These are phyloP conservation scores for Anticlea derivata DNA, from an alignment of 2,888 invertebrate species.

Conservation along the genomic window DNA sequence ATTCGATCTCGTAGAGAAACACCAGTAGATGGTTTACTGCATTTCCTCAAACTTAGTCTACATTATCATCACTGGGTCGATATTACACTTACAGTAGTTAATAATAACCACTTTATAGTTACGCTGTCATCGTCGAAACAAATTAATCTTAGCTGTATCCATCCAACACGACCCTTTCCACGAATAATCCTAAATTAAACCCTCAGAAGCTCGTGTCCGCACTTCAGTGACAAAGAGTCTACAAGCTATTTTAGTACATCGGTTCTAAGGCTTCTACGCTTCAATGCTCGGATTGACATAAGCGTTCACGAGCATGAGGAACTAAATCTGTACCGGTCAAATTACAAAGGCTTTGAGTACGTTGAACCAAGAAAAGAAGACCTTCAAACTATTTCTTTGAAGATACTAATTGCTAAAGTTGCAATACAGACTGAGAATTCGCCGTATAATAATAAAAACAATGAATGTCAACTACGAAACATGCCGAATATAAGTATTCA, in stretches of 20 bases:
- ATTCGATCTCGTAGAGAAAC: no score
- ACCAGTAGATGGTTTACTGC: background rate
- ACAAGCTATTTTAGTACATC: slow-evolving; percentile 33
- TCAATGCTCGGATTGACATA: slow-evolving; percentile 41
- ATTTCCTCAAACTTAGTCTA: background rate
- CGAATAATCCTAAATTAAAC: slow-evolving; percentile 23
- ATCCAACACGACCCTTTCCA: slow-evolving; percentile 6
- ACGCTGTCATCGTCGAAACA: background rate
- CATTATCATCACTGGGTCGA: background rate
- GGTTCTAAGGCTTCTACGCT: slow-evolving; percentile 42
- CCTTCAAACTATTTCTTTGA: slow-evolving; percentile 23
- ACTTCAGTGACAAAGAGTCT: slow-evolving; percentile 16
- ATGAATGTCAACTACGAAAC: background rate
- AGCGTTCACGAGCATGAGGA: slow-evolving; percentile 37
- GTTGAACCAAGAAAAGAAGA: slow-evolving; percentile 40
- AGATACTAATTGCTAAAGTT: background rate
- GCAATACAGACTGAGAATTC: background rate
- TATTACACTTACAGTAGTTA: background rate
- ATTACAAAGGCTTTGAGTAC: slow-evolving; percentile 49
- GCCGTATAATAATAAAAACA: slow-evolving; percentile 7
- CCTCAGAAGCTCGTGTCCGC: slow-evolving; percentile 21
- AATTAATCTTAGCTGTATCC: background rate
- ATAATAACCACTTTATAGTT: background rate
- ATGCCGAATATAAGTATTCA: background rate
- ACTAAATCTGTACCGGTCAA: slow-evolving; percentile 48